Evolutionary conservation across 2,113 vertebrate species (phyloP).

Genomic region (Ardeotis arabs): DNA sequence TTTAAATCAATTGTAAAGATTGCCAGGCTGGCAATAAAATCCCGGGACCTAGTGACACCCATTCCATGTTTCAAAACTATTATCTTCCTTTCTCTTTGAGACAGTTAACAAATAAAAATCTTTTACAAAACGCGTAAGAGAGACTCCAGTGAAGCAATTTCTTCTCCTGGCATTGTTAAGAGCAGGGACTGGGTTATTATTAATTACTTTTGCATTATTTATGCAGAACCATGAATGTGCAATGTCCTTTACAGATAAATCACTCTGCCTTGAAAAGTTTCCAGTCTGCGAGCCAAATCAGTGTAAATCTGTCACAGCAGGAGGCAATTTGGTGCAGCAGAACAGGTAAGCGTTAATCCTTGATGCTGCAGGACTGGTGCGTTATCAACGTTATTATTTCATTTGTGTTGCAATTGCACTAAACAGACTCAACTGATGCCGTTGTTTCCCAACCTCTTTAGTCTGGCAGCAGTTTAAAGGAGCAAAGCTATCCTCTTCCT

Average conservation of each 20-base stretch:
- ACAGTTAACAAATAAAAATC: not conserved
- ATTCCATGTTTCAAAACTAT: not conserved
- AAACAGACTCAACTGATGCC: not conserved
- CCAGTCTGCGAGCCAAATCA: not conserved
- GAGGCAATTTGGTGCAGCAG: not conserved
- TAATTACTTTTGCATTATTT: constrained; percentile 60
- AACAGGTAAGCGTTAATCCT: constrained; percentile 28
- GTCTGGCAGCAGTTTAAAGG: constrained; percentile 21
- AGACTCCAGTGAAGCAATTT: constrained; percentile 25
- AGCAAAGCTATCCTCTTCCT: constrained; percentile 20
- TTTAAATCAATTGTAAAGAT: not conserved
- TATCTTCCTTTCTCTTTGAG: not conserved
- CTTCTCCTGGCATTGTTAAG: constrained; percentile 33
- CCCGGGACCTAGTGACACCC: not conserved
- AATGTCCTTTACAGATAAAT: constrained; percentile 35
- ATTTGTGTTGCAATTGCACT: constrained; percentile 16
- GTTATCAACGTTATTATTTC: constrained; percentile 13
- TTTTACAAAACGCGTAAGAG: not conserved
- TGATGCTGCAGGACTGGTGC: not conserved
- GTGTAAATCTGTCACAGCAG: not conserved
- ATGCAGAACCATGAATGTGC: constrained; percentile 16
- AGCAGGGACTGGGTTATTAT: constrained; percentile 30
- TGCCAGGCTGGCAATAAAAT: not conserved
- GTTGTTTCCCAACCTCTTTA: not conserved
- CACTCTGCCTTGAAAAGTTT: constrained; percentile 20